Evolutionary conservation across 2,113 vertebrate genomes (phyloP).

Genomic region (Phycodurus eques): DNA sequence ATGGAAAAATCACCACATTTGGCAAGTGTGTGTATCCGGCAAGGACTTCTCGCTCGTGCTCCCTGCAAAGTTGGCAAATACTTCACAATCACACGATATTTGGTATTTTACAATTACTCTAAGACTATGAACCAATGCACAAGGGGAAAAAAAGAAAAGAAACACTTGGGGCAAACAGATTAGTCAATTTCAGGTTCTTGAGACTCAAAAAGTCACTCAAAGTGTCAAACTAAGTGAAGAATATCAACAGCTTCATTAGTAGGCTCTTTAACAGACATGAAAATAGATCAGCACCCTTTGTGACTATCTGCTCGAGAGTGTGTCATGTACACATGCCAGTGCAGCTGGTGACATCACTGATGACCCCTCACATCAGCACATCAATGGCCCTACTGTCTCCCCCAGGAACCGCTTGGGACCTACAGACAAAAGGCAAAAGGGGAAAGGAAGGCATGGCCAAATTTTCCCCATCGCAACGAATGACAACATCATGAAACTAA

Average conservation of each 20-base stretch:
- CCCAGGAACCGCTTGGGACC: slow-evolving; percentile 46
- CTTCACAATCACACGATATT: no score
- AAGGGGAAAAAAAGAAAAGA: no score
- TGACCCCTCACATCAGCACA: slow-evolving; percentile 56
- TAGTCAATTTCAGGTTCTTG: neutral
- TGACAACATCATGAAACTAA: slow-evolving; percentile 32
- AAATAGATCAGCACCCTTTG: slow-evolving; percentile 27
- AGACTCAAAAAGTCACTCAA: neutral
- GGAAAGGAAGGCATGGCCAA: slow-evolving; percentile 35
- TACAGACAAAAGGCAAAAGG: slow-evolving; percentile 58
- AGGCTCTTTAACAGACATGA: slow-evolving; percentile 36
- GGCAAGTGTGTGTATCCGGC: no score
- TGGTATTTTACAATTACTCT: no score
- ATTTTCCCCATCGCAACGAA: slow-evolving; percentile 36
- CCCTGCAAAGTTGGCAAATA: no score
- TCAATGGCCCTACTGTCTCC: slow-evolving; percentile 68
- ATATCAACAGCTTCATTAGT: slow-evolving; percentile 25
- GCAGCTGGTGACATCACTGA: slow-evolving; percentile 73
- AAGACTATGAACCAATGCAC: neutral
- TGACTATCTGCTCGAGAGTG: slow-evolving; percentile 55
- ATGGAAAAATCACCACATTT: no score
- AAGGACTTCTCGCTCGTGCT: no score
- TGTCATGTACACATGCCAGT: slow-evolving; percentile 64
- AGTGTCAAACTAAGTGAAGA: neutral
- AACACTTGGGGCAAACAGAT: neutral